Evolutionary conservation across 2,888 invertebrate species (phyloP).

Genomic region (Dendrolimus houi): DNA sequence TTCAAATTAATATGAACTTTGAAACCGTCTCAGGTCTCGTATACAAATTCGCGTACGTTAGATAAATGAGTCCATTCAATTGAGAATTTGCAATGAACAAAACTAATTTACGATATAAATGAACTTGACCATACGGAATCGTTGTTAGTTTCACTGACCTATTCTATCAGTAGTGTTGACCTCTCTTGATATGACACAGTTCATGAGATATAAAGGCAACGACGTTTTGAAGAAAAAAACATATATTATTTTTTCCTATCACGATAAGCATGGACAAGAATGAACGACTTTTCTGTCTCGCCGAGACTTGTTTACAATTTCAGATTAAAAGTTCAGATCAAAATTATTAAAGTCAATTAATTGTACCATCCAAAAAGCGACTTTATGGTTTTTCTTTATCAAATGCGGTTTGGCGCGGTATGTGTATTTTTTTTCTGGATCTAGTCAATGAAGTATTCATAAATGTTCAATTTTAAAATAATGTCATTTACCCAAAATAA

Average conservation of each 20-base stretch:
- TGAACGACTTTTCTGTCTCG: conserved; percentile 27
- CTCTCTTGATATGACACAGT: conserved; percentile 51
- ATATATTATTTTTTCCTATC: conserved; percentile 37
- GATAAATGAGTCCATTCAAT: not conserved
- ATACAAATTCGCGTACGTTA: too few relatives aligned
- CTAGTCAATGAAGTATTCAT: too few relatives aligned
- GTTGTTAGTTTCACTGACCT: conserved; percentile 55
- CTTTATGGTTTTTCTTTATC: too few relatives aligned
- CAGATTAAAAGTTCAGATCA: too few relatives aligned
- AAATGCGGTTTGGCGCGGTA: too few relatives aligned
- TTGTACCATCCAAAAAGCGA: too few relatives aligned
- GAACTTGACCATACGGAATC: conserved; percentile 64
- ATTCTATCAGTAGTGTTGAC: conserved; percentile 56
- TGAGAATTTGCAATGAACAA: conserved; percentile 4
- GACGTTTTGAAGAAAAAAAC: conserved; percentile 52
- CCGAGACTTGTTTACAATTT: conserved; percentile 5
- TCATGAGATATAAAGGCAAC: conserved; percentile 55
- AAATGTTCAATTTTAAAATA: too few relatives aligned
- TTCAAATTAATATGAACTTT: too few relatives aligned
- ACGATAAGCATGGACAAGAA: conserved; percentile 32
- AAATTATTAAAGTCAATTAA: too few relatives aligned
- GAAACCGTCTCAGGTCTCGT: too few relatives aligned
- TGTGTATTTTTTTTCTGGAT: too few relatives aligned
- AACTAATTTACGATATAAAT: conserved; percentile 23
- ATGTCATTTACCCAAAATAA: too few relatives aligned